Evolutionary conservation across 2,113 vertebrate species (phyloP), one percentile per base, ranked within the genome.

Genomic region (Empidonax alnorum): DNA sequence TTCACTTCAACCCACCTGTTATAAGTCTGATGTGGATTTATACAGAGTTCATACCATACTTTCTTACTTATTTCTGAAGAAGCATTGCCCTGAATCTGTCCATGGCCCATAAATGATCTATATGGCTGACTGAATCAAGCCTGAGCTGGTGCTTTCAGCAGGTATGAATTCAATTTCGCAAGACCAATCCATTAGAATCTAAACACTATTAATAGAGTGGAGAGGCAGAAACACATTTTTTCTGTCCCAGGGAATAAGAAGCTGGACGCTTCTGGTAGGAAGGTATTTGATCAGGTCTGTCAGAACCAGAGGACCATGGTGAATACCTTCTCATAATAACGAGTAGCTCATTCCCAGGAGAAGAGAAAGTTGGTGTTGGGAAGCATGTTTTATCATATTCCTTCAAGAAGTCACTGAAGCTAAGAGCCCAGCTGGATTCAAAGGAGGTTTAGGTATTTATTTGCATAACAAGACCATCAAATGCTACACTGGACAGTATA

Each of bases 141-240:
- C 62, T 35, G 44, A 93, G 35, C 31, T 78, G n/a, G 18, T 93
- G 72, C 74, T 84, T 93, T 89, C 61, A 91, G 65, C 46, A 96
- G 77, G 67, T 93, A 22, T 75, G 91, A 95, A 90, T 84, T 96
- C 86, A 97, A 71, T 93, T 95, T 96, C 24, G 7, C 46, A 95
- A 86, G 67, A 94, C 20, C 37, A 90, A 76, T 87, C 49, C 75
- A 96, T 94, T 97, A 91, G 44, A 91, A 82, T 44, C 69, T 95
- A 94, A 97, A 96, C 80, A 89, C 37, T 94, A 93, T 89, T 94
- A 96, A 91, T 25, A 91, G 35, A 92, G 42, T 78, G 61, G 30
- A 92, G 41, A 39, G 68, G 23, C 75, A 80, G 42, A 93, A 77
- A 55, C 39, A 84, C 28, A 78, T 84, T 94, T 97, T 96, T 84